Percentiles rank a stretch among this genome's conserved stretches.
Conservation (phyloP, 2,113 vertebrate genomes). For the Sturnira hondurensis region DNA sequence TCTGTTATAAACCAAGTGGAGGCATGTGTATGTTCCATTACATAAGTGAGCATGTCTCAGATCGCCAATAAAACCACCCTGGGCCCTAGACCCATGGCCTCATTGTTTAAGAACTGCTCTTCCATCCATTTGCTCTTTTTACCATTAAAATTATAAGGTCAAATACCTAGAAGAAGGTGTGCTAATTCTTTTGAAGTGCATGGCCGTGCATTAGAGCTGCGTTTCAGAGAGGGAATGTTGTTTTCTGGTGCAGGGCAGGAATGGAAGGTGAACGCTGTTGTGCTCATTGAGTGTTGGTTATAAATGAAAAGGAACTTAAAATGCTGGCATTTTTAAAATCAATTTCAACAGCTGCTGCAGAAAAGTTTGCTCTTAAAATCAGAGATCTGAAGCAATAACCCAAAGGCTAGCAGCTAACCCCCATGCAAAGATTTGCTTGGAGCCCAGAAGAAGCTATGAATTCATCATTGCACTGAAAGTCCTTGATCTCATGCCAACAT, state of each 20-base stretch:
- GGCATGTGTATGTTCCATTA: not conserved
- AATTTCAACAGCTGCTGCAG: not conserved
- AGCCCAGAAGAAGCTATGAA: accelerated
- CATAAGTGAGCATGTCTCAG: not conserved
- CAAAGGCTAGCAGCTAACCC: not conserved
- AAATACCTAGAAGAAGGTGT: not conserved
- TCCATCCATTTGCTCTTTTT: not conserved
- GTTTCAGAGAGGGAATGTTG: accelerated
- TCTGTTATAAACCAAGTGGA: not conserved
- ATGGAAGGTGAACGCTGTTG: not conserved
- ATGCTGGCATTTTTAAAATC: not conserved
- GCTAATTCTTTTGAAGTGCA: not conserved
- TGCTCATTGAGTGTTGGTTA: not conserved
- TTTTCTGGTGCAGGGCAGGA: not conserved
- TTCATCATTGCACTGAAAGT: not conserved
- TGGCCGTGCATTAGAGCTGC: not conserved
- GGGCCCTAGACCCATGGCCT: not conserved
- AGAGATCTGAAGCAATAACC: not conserved
- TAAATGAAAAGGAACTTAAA: not conserved
- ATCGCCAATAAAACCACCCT: not conserved
- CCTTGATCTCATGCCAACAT: accelerated
- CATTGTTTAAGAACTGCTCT: not conserved
- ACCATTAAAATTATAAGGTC: not conserved
- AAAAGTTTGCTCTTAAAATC: not conserved
- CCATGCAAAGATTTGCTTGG: not conserved